phyloP scores from a whole-genome alignment of 2,113 vertebrate genomes.

The Bubo blakistoni region DNA sequence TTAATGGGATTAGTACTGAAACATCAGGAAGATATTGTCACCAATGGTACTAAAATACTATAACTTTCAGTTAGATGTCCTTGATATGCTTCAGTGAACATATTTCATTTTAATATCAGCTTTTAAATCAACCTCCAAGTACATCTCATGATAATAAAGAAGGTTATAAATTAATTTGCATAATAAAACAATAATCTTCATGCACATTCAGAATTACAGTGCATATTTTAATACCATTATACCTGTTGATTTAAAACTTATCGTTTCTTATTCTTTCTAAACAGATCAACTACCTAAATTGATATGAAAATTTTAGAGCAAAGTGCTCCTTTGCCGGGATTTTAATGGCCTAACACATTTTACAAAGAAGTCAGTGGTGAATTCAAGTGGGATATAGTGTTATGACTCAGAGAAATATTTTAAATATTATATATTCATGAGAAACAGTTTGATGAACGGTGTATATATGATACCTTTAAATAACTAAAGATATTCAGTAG shows the following conservation, averaged over 20 bases:
- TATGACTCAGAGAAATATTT: background rate
- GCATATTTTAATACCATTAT: slow-evolving; percentile 22
- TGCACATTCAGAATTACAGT: background rate
- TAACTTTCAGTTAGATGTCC: slow-evolving; percentile 23
- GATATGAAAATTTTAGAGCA: background rate
- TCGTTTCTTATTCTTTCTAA: background rate
- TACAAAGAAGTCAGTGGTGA: background rate
- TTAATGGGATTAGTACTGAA: slow-evolving; percentile 38
- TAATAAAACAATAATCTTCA: slow-evolving; percentile 55
- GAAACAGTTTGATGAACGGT: background rate
- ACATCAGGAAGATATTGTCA: background rate
- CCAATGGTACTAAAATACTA: background rate
- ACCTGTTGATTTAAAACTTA: slow-evolving; percentile 5
- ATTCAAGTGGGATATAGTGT: background rate
- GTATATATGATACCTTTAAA: background rate
- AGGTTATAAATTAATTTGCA: slow-evolving; percentile 50
- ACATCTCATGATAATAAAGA: slow-evolving; percentile 41
- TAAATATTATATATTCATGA: background rate
- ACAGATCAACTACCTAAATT: background rate
- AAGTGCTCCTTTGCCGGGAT: background rate
- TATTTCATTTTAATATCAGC: slow-evolving; percentile 54
- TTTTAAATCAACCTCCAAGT: slow-evolving; percentile 46
- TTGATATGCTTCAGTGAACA: slow-evolving; percentile 13
- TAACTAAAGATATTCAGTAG: background rate
- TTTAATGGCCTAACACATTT: background rate